Conservation (phyloP, 1,140 invertebrate genomes). For the Cryptotermes secundus region DNA sequence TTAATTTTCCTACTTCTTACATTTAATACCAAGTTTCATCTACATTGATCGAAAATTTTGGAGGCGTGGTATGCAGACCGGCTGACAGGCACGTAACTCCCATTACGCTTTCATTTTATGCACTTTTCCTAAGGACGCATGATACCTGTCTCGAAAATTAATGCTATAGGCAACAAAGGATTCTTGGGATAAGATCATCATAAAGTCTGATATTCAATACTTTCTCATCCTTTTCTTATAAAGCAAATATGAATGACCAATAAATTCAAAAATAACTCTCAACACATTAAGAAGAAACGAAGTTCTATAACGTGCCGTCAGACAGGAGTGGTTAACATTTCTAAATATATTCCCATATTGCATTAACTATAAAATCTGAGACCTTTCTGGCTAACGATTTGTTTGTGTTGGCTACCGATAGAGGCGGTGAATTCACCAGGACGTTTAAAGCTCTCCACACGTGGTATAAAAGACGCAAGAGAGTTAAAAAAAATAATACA, state of each 20-base stretch:
- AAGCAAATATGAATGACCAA: not conserved
- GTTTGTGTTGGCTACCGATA: not conserved
- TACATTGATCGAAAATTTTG: too few relatives aligned
- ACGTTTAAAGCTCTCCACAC: not conserved
- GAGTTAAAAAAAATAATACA: not conserved
- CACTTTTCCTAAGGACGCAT: too few relatives aligned
- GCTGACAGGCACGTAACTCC: too few relatives aligned
- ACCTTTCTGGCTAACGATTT: not conserved
- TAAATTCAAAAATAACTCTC: not conserved
- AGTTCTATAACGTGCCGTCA: not conserved
- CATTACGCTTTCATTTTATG: too few relatives aligned
- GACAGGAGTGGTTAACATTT: not conserved
- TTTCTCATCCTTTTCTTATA: not conserved
- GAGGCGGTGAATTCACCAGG: not conserved
- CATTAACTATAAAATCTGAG: not conserved
- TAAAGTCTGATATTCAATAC: too few relatives aligned
- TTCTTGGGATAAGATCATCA: too few relatives aligned
- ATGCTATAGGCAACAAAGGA: too few relatives aligned
- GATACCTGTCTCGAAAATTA: too few relatives aligned
- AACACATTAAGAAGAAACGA: not conserved
- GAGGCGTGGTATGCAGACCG: too few relatives aligned
- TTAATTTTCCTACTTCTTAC: too few relatives aligned
- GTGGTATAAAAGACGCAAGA: slow-evolving; percentile 1
- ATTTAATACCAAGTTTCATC: too few relatives aligned
- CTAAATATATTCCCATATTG: not conserved